Percentiles rank a stretch among this genome's conserved stretches.
Evolutionary conservation across 2,888 invertebrate genomes (phyloP).

Genomic region (Apotomis turbidana): DNA sequence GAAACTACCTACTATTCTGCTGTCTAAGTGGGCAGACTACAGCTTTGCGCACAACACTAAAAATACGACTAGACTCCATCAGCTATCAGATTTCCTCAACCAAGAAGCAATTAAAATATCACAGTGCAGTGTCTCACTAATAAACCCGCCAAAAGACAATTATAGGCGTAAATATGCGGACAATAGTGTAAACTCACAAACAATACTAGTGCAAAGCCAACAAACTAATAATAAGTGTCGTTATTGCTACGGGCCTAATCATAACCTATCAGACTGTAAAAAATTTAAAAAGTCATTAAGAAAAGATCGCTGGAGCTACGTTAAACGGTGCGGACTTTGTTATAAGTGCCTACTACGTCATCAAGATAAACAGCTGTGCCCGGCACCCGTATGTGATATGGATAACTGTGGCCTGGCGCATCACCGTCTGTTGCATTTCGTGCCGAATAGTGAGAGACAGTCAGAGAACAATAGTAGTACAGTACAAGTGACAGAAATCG

Average conservation of each 20-base stretch:
- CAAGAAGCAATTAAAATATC: conserved; percentile 15
- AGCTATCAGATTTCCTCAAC: background rate
- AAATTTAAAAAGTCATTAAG: conserved; percentile 14
- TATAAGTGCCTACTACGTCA: conserved; percentile 16
- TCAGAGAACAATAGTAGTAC: background rate
- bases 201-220: conserved; percentile 6
- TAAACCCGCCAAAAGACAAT: background rate
- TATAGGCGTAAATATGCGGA: background rate
- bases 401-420: conserved; percentile 5
- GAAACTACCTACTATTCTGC: conserved; percentile 12
- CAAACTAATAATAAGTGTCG: conserved; percentile 7
- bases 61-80: background rate
- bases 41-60: conserved; percentile 3
- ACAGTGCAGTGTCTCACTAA: background rate
- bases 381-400: conserved; percentile 5
- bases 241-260: conserved; percentile 2
- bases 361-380: conserved; percentile 7
- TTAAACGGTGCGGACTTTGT: conserved; percentile 7
- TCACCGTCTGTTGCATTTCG: conserved; percentile 4
- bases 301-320: conserved; percentile 13
- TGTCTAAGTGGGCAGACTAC: conserved; percentile 23
- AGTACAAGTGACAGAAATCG: background rate
- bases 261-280: conserved; percentile 12
- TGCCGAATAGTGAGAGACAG: background rate
- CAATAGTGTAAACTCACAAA: background rate